phyloP scores from a whole-genome alignment of 1,140 invertebrate genomes.

The Panonychus citri region DNA sequence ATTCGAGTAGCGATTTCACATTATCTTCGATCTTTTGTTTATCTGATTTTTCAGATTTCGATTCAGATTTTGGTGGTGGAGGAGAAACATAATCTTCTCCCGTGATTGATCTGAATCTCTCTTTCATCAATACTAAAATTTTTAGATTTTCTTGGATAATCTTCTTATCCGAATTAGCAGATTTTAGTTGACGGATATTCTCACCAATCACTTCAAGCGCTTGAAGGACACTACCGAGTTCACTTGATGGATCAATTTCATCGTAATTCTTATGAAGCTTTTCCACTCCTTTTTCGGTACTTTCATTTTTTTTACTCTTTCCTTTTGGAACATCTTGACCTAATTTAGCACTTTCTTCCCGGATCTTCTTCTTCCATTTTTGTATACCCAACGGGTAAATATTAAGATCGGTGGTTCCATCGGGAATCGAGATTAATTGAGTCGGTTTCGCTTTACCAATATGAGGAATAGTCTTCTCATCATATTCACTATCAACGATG shows the following conservation, averaged over 20 bases:
- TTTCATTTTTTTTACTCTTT: background rate
- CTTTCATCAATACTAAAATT: conserved; percentile 45
- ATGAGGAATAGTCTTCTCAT: conserved; percentile 23
- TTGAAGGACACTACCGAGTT: no score
- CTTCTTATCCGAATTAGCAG: conserved; percentile 34
- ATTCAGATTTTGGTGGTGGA: background rate
- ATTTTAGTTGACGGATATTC: conserved; percentile 29
- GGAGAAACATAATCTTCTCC: conserved; percentile 34
- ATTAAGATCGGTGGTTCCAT: conserved; percentile 33
- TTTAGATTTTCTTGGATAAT: conserved; percentile 45
- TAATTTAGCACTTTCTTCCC: conserved; percentile 23
- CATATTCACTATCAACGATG: conserved; percentile 55
- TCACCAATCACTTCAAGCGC: conserved; percentile 22
- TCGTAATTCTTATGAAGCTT: no score
- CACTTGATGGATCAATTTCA: no score
- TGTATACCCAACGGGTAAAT: conserved; percentile 11
- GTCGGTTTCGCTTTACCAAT: conserved; percentile 44
- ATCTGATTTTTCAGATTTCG: no score
- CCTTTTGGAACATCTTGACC: background rate
- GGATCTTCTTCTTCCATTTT: conserved; percentile 12
- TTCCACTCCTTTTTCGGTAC: conserved; percentile 17
- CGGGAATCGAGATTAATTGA: conserved; percentile 70
- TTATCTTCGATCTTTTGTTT: no score
- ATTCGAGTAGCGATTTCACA: no score
- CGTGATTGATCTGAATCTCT: conserved; percentile 46